A percentile compares a stretch with the other conserved stretches of the same genome.
Conservation (phyloP, 2,888 invertebrate genomes). For the Eumerus sabulonum region DNA sequence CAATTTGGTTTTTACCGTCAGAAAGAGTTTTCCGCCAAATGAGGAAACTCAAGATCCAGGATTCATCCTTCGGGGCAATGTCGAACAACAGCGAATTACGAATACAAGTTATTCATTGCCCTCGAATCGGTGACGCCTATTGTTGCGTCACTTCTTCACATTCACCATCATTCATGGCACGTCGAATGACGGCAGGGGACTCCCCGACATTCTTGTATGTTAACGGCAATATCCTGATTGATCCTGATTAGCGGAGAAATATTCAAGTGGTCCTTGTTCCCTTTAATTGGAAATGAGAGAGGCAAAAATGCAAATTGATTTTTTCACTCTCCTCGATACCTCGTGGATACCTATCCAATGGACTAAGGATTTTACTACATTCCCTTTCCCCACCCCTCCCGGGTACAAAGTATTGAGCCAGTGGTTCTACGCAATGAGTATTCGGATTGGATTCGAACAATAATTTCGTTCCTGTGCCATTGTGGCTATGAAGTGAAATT, state of each 20-base stretch:
- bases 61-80: slow-evolving; percentile 11
- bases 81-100: neutral
- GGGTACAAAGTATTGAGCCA: neutral
- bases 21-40: slow-evolving; percentile 48
- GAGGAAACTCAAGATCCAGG: no score
- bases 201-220: slow-evolving; percentile 20
- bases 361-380: slow-evolving; percentile 24
- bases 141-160: slow-evolving; percentile 11
- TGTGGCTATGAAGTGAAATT: slow-evolving; percentile 54
- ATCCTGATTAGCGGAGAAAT: slow-evolving; percentile 57
- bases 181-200: slow-evolving; percentile 1
- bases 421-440: slow-evolving; percentile 13
- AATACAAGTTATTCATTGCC: slow-evolving; percentile 36
- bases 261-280: slow-evolving; percentile 52
- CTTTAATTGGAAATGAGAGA: slow-evolving; percentile 52
- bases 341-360: no score
- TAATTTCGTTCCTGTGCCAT: slow-evolving; percentile 55
- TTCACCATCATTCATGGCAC: neutral
- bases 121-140: slow-evolving; percentile 32
- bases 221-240: slow-evolving; percentile 52
- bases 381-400: no score
- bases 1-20: slow-evolving; percentile 48
- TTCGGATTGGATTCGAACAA: slow-evolving; percentile 36
- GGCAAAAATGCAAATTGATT: slow-evolving; percentile 53
- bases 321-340: neutral